Percentiles rank a stretch among this genome's conserved stretches.
These are phyloP conservation scores for Catocala nupta DNA, from an alignment of 2,888 invertebrate genomes.

Conservation along the genomic window DNA sequence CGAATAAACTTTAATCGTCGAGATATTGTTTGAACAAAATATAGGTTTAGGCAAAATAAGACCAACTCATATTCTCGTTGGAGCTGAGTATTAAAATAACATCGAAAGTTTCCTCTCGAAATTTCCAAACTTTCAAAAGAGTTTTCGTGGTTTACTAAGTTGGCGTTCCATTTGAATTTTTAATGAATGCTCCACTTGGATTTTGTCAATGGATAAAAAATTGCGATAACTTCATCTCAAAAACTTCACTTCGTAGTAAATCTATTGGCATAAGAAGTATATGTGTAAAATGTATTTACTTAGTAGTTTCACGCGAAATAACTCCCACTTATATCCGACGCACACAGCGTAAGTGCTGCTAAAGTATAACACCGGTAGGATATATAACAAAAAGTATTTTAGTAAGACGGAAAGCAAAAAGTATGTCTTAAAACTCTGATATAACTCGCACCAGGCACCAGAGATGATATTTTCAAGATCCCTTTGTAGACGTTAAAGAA, in stretches of 20 bases:
- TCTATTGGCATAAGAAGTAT: constrained; percentile 20
- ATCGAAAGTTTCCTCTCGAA: constrained; percentile 53
- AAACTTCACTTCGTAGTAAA: constrained; percentile 19
- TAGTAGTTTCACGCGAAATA: constrained; percentile 26
- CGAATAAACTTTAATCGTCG: not conserved
- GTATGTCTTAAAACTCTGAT: constrained; percentile 50
- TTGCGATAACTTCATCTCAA: constrained; percentile 29
- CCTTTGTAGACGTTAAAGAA: constrained; percentile 54
- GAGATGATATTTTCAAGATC: constrained; percentile 56
- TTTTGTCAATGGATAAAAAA: constrained; percentile 57
- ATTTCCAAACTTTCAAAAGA: constrained; percentile 59
- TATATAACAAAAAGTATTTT: constrained; percentile 35
- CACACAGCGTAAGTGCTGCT: constrained; percentile 19
- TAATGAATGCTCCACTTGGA: constrained; percentile 59
- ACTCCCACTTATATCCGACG: constrained; percentile 18
- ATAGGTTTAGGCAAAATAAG: constrained; percentile 15
- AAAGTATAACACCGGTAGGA: constrained; percentile 28
- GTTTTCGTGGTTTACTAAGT: constrained; percentile 58
- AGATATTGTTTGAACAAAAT: not conserved
- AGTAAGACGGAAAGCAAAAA: constrained; percentile 39
- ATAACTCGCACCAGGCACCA: constrained; percentile 51
- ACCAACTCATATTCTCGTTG: constrained; percentile 21
- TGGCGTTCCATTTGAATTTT: constrained; percentile 62
- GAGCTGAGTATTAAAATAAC: constrained; percentile 55
- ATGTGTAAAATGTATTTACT: constrained; percentile 9